Base-by-base conservation (phyloP, 2,888 invertebrate species). In the Pelosia muscerda region DNA sequence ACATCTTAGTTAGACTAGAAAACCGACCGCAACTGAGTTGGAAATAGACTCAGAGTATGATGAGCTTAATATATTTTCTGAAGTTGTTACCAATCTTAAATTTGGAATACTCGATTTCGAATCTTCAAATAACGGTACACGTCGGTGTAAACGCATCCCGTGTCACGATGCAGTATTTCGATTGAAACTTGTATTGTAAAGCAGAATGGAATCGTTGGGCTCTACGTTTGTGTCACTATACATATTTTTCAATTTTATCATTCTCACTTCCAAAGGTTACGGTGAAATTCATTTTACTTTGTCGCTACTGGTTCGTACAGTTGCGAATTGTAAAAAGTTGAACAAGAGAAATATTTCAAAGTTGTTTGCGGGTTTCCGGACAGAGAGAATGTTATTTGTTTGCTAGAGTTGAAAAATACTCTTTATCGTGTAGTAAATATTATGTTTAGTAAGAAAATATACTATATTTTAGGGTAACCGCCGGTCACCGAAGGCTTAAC, bases 171-270 rank as follows among this genome's bases (percentile, higher is more conserved):
- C 76, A 76, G 66, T 76, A 73, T 74, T 77, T 73, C 76, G 77
- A 77, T 75, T 78, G 83, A 81, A 82, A 84, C 73, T 84, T 81
- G 82, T 82, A 84, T 85, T 85, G 84, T 84, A 80, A 83, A 77
- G 77, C 78, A 78, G 72, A 83, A 84, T 82, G 77, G 86, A 81
- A 86, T 86, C 82, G 84, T 77, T 81, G 73, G 71, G 71, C 76
- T 71, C 74, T 66, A 71, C 72, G 65, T 63, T 71, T 68, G 67
- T 68, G 73, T 66, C 69, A 71, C 74, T 78, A 80, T 83, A 83
- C 83, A 84, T 81, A 86, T 85, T 86, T 86, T 86, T 79, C 87
- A 84, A 87, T 87, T 85, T 83, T 80, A 79, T 77, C 77, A 77
- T 80, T 80, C 73, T 74, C 78, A 74, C 77, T 78, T 66, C 61